These are phyloP conservation scores for Meda fulgida DNA, from an alignment of 2,797 vertebrate genomes.

Conservation along the genomic window DNA sequence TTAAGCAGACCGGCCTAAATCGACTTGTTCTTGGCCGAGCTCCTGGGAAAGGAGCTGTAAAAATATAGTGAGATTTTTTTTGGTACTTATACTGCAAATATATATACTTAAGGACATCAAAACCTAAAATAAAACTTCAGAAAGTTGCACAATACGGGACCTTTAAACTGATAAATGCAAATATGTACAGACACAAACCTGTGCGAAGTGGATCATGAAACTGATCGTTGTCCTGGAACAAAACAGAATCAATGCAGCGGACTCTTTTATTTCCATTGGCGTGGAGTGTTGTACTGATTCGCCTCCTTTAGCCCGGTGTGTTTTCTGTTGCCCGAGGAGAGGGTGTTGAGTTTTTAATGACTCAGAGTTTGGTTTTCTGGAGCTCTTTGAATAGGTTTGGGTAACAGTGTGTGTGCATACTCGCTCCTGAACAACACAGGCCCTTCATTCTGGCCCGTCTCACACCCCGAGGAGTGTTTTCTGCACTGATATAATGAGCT, in stretches of 20 bases:
- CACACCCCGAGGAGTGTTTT: neutral
- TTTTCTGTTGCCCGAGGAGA: slow-evolving; percentile 9
- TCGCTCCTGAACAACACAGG: neutral
- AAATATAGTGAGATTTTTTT: too few relatives aligned
- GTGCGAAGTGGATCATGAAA: neutral
- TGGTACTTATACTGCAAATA: too few relatives aligned
- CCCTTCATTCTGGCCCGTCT: neutral
- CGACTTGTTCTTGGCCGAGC: too few relatives aligned
- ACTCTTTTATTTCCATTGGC: neutral
- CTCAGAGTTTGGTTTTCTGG: slow-evolving; percentile 21
- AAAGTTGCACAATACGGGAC: too few relatives aligned
- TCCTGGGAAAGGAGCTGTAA: too few relatives aligned
- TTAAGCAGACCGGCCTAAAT: too few relatives aligned
- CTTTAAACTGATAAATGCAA: neutral
- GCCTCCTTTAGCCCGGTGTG: neutral
- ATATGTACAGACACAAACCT: neutral
- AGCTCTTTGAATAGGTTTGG: slow-evolving; percentile 4
- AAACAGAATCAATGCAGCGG: neutral
- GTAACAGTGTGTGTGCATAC: slow-evolving; percentile 22
- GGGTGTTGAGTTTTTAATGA: slow-evolving; percentile 8
- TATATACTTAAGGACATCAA: too few relatives aligned
- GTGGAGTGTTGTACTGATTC: neutral
- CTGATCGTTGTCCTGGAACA: neutral
- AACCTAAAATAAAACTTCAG: too few relatives aligned
- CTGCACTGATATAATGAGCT: neutral